These are phyloP conservation scores for Drosophila diplacantha DNA, from an alignment of 2,888 invertebrate genomes.

Conservation along the genomic window DNA sequence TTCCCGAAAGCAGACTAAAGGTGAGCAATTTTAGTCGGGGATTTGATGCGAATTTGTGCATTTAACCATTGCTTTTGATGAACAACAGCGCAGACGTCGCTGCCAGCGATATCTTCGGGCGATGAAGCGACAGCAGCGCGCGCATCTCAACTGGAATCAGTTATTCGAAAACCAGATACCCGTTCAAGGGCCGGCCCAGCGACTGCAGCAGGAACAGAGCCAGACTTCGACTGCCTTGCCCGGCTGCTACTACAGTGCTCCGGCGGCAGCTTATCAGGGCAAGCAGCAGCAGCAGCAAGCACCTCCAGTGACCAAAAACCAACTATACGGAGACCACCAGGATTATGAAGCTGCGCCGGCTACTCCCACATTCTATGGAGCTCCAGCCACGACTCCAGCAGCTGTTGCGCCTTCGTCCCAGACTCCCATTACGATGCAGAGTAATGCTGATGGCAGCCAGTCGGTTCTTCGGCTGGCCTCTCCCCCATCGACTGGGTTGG, in stretches of 20 bases:
- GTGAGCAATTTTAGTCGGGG: not conserved
- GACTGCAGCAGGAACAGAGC: not conserved
- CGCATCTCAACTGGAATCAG: too few species aligned
- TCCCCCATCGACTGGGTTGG: constrained; percentile 44
- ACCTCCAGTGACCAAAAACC: not conserved
- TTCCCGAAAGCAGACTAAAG: not conserved
- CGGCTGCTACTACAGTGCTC: not conserved
- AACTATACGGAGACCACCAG: not conserved
- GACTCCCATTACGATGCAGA: not conserved
- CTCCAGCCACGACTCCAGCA: not conserved
- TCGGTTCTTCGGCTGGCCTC: constrained; percentile 56
- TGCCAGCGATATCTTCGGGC: not conserved
- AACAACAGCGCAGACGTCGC: not conserved
- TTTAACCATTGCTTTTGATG: not conserved
- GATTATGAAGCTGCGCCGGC: not conserved
- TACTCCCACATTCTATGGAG: not conserved
- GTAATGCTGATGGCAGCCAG: constrained; percentile 18
- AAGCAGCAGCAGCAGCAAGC: not conserved
- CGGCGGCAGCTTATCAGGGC: not conserved
- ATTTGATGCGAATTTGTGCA: not conserved
- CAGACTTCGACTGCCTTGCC: not conserved
- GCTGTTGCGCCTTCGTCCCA: not conserved
- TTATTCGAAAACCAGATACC: not conserved
- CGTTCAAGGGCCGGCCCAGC: not conserved
- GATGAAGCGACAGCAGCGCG: not conserved